A percentile compares a stretch with the other conserved stretches of the same genome.
Evolutionary conservation across 2,888 invertebrate genomes (phyloP).

Genomic region (Oxyscelio sp.): DNA sequence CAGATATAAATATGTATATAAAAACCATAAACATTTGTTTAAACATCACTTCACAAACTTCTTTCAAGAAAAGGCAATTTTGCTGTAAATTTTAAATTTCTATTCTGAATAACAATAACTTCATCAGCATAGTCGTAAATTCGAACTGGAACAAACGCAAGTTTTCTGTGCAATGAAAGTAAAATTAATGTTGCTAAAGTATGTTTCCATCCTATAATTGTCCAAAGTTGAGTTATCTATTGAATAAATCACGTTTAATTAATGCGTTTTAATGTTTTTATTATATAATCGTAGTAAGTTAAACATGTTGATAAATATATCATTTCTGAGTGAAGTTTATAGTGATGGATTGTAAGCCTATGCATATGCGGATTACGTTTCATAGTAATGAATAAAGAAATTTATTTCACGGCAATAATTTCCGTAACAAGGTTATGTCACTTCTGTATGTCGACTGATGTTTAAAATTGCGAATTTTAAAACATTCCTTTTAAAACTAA

Average conservation of each 20-base stretch:
- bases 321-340: slow-evolving; percentile 35
- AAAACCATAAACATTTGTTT: no score
- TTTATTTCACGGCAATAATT: slow-evolving; percentile 27
- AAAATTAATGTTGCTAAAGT: slow-evolving; percentile 13
- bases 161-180: slow-evolving; percentile 33
- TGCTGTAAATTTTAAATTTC: no score
- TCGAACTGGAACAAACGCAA: background rate
- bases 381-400: slow-evolving; percentile 43
- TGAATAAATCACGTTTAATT: slow-evolving; percentile 60
- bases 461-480: background rate
- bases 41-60: no score
- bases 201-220: slow-evolving; percentile 32
- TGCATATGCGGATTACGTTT: slow-evolving; percentile 23
- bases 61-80: no score
- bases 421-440: slow-evolving; percentile 44
- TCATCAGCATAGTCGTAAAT: background rate
- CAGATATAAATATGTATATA: no score
- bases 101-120: background rate
- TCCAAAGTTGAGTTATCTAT: slow-evolving; percentile 26
- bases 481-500: no score
- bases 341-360: slow-evolving; percentile 26
- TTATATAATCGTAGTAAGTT: slow-evolving; percentile 55
- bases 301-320: slow-evolving; percentile 45
- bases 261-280: slow-evolving; percentile 41
- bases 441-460: background rate